Conservation (phyloP, 2,797 vertebrate genomes). For the Dromococcyx pavoninus region DNA sequence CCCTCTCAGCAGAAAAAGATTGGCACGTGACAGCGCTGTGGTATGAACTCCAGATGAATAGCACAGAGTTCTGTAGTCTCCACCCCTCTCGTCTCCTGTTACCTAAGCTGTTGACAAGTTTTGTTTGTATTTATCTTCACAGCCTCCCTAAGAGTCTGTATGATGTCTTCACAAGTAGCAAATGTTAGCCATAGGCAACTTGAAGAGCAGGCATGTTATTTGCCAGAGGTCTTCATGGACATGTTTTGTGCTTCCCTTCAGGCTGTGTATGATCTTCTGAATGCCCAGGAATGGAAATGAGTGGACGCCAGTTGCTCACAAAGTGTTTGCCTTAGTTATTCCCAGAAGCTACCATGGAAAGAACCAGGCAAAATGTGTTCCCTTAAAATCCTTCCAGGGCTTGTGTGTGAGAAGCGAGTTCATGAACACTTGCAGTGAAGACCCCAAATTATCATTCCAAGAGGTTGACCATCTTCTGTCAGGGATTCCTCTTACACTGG, state of each 20-base stretch:
- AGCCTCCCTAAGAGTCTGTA: neutral
- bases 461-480: neutral
- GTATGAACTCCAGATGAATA: neutral
- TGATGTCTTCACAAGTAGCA: neutral
- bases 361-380: neutral
- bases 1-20: neutral
- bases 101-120: neutral
- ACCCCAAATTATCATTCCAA: neutral
- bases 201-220: neutral
- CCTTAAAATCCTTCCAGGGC: neutral
- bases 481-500: neutral
- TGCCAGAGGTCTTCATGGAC: neutral
- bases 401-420: neutral
- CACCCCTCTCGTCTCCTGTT: neutral
- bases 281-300: neutral
- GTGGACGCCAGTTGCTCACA: neutral
- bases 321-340: neutral
- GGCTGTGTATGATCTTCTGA: neutral
- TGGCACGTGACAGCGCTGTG: neutral
- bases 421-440: neutral
- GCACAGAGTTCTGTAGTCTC: neutral
- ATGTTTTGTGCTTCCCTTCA: neutral
- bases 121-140: neutral
- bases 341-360: neutral
- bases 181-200: neutral